These are phyloP conservation scores for Sebastes nivosus DNA, from an alignment of 2,797 vertebrate species.

Conservation along the genomic window DNA sequence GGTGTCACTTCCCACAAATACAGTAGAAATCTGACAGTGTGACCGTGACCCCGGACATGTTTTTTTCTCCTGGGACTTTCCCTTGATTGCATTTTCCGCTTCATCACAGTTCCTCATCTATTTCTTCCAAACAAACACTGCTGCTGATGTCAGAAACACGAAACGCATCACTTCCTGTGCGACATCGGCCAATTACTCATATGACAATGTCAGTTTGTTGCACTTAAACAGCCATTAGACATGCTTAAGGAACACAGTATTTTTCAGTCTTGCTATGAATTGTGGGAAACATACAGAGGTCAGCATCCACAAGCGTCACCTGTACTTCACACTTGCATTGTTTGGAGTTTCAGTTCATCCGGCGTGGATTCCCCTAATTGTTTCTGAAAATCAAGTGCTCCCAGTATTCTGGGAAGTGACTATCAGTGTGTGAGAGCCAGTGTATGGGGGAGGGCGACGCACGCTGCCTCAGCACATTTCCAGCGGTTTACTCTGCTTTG, in stretches of 20 bases:
- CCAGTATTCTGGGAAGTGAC: constrained; percentile 63
- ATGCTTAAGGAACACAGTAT: not conserved
- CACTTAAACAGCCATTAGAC: not conserved
- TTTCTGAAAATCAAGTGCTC: constrained; percentile 36
- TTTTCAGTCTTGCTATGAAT: not conserved
- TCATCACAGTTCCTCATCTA: not conserved
- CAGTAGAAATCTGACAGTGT: constrained; percentile 18
- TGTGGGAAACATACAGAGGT: constrained; percentile 9
- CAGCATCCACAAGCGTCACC: constrained; percentile 1
- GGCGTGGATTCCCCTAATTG: constrained; percentile 15
- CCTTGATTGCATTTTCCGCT: constrained; percentile 17
- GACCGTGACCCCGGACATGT: not conserved
- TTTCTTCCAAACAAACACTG: constrained; percentile 7
- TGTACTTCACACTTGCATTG: not conserved
- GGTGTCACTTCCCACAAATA: constrained; percentile 18
- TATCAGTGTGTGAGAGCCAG: not conserved
- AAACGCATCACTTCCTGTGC: constrained; percentile 6
- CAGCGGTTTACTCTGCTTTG: constrained; percentile 58
- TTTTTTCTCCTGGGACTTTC: constrained; percentile 37
- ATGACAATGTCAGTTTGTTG: constrained; percentile 5
- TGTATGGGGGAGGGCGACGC: not conserved
- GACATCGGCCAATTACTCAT: not conserved
- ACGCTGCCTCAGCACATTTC: constrained; percentile 66
- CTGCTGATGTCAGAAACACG: constrained; percentile 6
- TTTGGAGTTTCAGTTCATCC: constrained; percentile 12